phyloP scores from a whole-genome alignment of 2,797 vertebrate species.

The Benthosema pterotum region DNA sequence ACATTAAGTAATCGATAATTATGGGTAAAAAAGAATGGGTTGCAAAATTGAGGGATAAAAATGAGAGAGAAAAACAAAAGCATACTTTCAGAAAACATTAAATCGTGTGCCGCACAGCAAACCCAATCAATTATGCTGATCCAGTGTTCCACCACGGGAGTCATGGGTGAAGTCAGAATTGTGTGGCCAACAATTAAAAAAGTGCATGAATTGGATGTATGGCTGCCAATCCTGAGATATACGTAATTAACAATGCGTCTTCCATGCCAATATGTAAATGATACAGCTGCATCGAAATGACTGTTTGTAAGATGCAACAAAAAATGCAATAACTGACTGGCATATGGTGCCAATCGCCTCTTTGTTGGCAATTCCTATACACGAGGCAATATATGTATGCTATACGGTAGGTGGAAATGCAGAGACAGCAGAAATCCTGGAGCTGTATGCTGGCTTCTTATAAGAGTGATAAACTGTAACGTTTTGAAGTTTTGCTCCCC shows the following conservation, averaged over 20 bases:
- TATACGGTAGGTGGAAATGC: constrained; percentile 67
- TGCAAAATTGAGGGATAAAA: too few species aligned
- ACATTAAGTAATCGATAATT: too few species aligned
- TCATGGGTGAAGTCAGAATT: constrained; percentile 2
- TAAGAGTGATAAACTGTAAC: constrained; percentile 65
- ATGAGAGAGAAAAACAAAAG: too few species aligned
- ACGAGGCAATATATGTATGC: constrained; percentile 69
- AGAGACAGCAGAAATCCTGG: constrained; percentile 71
- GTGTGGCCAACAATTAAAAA: constrained; percentile 3
- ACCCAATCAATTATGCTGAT: constrained; percentile 9
- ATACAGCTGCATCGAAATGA: constrained; percentile 61
- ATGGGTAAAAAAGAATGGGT: too few species aligned
- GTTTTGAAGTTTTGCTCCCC: constrained; percentile 52
- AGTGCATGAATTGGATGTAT: constrained; percentile 36
- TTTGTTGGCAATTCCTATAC: constrained; percentile 74
- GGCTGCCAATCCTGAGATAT: constrained; percentile 26
- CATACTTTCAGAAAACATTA: too few species aligned
- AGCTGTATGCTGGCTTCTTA: constrained; percentile 64
- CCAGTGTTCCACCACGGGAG: not conserved
- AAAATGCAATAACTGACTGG: constrained; percentile 66
- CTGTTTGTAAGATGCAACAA: constrained; percentile 36
- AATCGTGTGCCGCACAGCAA: constrained; percentile 1
- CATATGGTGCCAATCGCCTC: constrained; percentile 73
- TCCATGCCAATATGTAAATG: constrained; percentile 74
- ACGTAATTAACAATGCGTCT: constrained; percentile 58